Evolutionary conservation across 2,113 vertebrate genomes (phyloP).

Genomic region (Oncorhynchus mykiss): DNA sequence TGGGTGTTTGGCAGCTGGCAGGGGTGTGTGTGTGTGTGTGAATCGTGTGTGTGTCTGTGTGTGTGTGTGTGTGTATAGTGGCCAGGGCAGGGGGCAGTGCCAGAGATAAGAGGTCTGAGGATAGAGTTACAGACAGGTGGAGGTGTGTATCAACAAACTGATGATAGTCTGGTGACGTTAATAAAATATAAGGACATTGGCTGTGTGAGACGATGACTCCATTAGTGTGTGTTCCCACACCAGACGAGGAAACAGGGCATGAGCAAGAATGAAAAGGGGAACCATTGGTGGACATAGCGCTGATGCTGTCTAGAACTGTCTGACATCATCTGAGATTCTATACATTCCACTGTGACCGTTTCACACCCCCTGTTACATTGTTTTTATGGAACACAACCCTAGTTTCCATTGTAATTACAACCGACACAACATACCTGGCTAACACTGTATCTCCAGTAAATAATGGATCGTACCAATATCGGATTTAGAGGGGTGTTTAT

Average conservation of each 20-base stretch:
- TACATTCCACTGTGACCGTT: too few species aligned
- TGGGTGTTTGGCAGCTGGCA: conserved; percentile 40
- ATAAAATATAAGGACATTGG: conserved; percentile 64
- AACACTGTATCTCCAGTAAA: conserved; percentile 70
- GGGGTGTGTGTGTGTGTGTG: conserved; percentile 1
- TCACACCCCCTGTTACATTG: too few species aligned
- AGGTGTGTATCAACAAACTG: conserved; percentile 36
- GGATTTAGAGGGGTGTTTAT: conserved; percentile 54
- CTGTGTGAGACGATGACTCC: conserved; percentile 46
- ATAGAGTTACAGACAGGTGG: conserved; percentile 46
- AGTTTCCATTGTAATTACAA: conserved; percentile 20
- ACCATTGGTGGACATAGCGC: conserved; percentile 52
- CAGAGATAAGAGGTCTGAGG: conserved; percentile 33
- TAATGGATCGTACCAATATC: conserved; percentile 66
- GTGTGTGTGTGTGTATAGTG: too few species aligned
- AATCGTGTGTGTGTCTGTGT: too few species aligned
- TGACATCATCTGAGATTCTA: too few species aligned
- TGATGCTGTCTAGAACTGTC: too few species aligned
- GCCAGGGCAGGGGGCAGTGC: conserved; percentile 16
- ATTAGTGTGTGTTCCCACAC: conserved; percentile 43
- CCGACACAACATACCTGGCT: conserved; percentile 21
- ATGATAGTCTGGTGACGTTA: conserved; percentile 26
- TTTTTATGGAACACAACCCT: too few species aligned
- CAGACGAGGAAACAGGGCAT: not conserved
- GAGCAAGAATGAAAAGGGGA: conserved; percentile 37